A percentile compares a stretch with the other conserved stretches of the same genome.
Conservation (phyloP, 2,888 invertebrate genomes). For the Sinelater perroti region DNA sequence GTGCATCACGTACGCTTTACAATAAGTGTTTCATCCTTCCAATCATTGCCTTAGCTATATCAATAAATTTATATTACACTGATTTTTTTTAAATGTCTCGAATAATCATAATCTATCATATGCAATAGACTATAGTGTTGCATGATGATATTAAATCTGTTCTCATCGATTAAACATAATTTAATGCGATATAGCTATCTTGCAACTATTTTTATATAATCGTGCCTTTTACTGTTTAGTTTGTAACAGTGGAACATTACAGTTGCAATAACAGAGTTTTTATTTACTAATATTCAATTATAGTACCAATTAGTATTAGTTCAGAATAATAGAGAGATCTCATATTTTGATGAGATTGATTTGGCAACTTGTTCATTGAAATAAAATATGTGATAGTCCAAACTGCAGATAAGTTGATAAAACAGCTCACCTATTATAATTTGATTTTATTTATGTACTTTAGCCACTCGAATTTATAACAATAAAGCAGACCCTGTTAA, state of each 20-base stretch:
- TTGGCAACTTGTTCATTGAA: constrained; percentile 4
- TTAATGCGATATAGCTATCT: too few relatives aligned
- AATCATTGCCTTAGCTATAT: constrained; percentile 6
- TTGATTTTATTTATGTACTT: too few relatives aligned
- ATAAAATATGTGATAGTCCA: background rate
- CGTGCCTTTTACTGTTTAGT: constrained; percentile 5
- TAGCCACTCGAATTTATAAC: too few relatives aligned
- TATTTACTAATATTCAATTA: too few relatives aligned
- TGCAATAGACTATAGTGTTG: too few relatives aligned
- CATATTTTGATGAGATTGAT: constrained; percentile 10
- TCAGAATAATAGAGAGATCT: too few relatives aligned
- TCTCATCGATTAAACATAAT: too few relatives aligned
- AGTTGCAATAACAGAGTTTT: too few relatives aligned
- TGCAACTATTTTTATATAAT: too few relatives aligned
- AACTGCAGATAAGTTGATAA: background rate
- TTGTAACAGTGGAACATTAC: too few relatives aligned
- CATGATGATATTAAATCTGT: too few relatives aligned
- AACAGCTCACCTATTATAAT: background rate
- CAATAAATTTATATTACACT: background rate
- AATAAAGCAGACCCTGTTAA: background rate
- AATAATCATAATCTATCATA: background rate
- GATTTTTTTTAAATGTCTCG: background rate
- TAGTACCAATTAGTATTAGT: too few relatives aligned
- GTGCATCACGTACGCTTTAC: constrained; percentile 7
- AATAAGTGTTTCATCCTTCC: constrained; percentile 2